Evolutionary conservation across 2,888 invertebrate species (phyloP).

Genomic region (Drosophila melanosoma): DNA sequence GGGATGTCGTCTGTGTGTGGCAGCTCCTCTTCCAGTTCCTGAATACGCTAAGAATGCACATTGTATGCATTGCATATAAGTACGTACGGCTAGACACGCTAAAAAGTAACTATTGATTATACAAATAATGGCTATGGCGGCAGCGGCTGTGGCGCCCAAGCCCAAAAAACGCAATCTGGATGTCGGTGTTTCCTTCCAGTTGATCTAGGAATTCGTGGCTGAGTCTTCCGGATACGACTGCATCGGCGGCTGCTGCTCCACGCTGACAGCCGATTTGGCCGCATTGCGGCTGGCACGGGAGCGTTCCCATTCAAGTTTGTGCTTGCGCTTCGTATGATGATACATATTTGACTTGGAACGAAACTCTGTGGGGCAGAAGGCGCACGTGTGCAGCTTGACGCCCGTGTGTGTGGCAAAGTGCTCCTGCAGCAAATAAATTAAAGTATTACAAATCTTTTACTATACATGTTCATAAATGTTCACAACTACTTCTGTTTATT

Average conservation of each 20-base stretch:
- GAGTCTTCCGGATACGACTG: conserved; percentile 18
- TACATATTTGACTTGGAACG: conserved; percentile 83
- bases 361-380: conserved; percentile 81
- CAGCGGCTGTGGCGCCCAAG: neutral
- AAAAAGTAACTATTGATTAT: conserved; percentile 56
- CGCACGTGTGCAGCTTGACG: conserved; percentile 79
- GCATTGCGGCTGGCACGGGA: conserved; percentile 74
- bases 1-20: neutral
- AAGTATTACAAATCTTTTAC: neutral
- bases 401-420: conserved; percentile 82
- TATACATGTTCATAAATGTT: neutral
- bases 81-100: conserved; percentile 42
- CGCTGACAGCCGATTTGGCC: conserved; percentile 40
- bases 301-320: conserved; percentile 77
- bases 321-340: conserved; percentile 81
- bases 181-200: conserved; percentile 1
- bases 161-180: conserved; percentile 2
- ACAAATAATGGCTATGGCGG: conserved; percentile 25
- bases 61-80: conserved; percentile 21
- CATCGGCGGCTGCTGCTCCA: conserved; percentile 26
- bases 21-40: neutral
- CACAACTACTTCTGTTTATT: neutral
- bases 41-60: conserved; percentile 34
- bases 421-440: conserved; percentile 52
- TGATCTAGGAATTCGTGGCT: conserved; percentile 36